Evolutionary conservation across 2,797 vertebrate species (phyloP), one percentile per base, ranked within the genome.

Genomic region (Poliocrania exsul): DNA sequence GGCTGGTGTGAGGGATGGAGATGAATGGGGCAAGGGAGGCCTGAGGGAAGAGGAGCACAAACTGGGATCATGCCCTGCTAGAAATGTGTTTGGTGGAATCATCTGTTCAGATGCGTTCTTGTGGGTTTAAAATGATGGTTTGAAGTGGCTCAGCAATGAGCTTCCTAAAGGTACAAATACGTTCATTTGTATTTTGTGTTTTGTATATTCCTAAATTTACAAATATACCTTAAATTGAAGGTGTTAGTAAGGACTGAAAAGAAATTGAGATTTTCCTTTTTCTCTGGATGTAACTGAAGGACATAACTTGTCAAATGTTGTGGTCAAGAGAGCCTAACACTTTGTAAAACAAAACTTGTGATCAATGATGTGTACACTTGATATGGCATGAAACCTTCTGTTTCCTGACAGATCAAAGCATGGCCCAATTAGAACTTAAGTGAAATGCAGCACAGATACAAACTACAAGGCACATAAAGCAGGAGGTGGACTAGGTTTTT

Each of bases 1-100:
- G 53, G 40, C 18, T 67, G 40, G 11, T 28, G 20, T 24, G 35
- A 40, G 66, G 11, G 5, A 10, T 16, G 49, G 31, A n/a, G 79
- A 16, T 29, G n/a, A 33, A 3, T 9, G 31, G 23, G 53, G 20
- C 23, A 42, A 51, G 42, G 23, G n/a, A 54, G 9, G 17, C 6
- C 2, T 44, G 18, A 21, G 56, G n/a, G 50, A 47, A 47, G 37
- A 51, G 25, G 7, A 54, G 33, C 60, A 40, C 58, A 61, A 28
- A 61, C 5, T 4, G 6, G 47, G 28, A 50, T 64, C 33, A 1
- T 7, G 9, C 31, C 13, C 19, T 70, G 37, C 46, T 62, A 0
- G 28, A 7, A 21, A 40, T 17, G 42, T 60, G 12, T 35, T 44
- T 16, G 16, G 42, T 31, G 47, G 40, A 31, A 66, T 33, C 11